Percentiles rank a stretch among this genome's conserved stretches.
Evolutionary conservation across 2,113 vertebrate species (phyloP).

Genomic region (Ardeotis arabs): DNA sequence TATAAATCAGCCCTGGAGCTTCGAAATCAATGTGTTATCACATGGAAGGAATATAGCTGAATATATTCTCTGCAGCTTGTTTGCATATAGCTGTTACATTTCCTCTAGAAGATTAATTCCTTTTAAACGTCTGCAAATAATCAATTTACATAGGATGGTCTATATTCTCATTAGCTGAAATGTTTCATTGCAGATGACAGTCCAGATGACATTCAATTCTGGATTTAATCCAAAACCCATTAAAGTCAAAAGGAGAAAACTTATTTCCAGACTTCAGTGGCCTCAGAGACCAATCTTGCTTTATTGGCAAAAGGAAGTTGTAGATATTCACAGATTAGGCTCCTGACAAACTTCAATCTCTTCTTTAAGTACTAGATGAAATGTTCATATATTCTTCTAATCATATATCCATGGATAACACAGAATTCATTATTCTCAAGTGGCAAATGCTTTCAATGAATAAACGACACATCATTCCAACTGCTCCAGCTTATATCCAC

Average conservation of each 20-base stretch:
- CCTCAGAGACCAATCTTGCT: background rate
- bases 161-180: background rate
- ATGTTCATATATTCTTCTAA: slow-evolving; percentile 70
- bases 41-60: background rate
- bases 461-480: slow-evolving; percentile 71
- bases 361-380: slow-evolving; percentile 72
- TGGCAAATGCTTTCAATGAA: slow-evolving; percentile 77
- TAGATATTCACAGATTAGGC: slow-evolving; percentile 76
- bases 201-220: background rate
- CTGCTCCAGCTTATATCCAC: slow-evolving; percentile 42
- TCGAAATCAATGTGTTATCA: background rate
- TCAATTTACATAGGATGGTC: background rate
- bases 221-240: background rate
- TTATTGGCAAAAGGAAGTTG: background rate
- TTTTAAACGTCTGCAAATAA: background rate
- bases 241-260: background rate
- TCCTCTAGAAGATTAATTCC: background rate
- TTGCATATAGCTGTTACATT: background rate
- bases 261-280: background rate
- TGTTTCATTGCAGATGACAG: background rate
- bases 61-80: background rate
- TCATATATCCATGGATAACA: slow-evolving; percentile 74
- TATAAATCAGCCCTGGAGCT: background rate
- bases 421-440: slow-evolving; percentile 81
- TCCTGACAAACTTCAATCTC: slow-evolving; percentile 64